Evolutionary conservation across 2,113 vertebrate genomes (phyloP).

Genomic region (Nothobranchius furzeri): DNA sequence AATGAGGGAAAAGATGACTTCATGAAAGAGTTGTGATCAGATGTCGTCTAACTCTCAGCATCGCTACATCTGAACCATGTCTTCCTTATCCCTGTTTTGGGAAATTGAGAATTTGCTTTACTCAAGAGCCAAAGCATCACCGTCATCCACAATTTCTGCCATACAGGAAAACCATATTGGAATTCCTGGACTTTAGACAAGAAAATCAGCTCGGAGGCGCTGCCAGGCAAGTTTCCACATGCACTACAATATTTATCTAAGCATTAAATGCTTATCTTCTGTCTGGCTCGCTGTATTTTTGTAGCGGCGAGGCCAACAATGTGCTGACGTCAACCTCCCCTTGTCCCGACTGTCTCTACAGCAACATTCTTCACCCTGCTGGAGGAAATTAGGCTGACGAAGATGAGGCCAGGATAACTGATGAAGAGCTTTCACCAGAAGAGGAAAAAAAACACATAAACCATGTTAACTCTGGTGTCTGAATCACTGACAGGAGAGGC

Average conservation of each 20-base stretch:
- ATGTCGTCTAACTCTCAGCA: conserved; percentile 10
- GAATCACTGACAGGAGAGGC: conserved; percentile 58
- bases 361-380: conserved; percentile 43
- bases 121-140: conserved; percentile 45
- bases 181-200: conserved; percentile 75
- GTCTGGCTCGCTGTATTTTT: conserved; percentile 73
- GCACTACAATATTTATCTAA: conserved; percentile 63
- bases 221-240: conserved; percentile 66
- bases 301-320: conserved; percentile 67
- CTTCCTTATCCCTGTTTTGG: conserved; percentile 40
- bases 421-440: conserved; percentile 4
- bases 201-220: conserved; percentile 64
- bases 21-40: neutral
- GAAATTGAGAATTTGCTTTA: conserved; percentile 49
- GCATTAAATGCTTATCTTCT: conserved; percentile 72
- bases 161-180: conserved; percentile 67
- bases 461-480: conserved; percentile 50
- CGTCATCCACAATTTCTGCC: conserved; percentile 65
- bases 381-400: conserved; percentile 53
- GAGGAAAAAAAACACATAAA: conserved; percentile 18
- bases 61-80: conserved; percentile 17
- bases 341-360: conserved; percentile 53
- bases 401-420: neutral
- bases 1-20: neutral
- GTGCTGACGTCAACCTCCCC: conserved; percentile 62